Conservation (phyloP, 2,113 vertebrate species). For the Lepidothrix coronata region DNA sequence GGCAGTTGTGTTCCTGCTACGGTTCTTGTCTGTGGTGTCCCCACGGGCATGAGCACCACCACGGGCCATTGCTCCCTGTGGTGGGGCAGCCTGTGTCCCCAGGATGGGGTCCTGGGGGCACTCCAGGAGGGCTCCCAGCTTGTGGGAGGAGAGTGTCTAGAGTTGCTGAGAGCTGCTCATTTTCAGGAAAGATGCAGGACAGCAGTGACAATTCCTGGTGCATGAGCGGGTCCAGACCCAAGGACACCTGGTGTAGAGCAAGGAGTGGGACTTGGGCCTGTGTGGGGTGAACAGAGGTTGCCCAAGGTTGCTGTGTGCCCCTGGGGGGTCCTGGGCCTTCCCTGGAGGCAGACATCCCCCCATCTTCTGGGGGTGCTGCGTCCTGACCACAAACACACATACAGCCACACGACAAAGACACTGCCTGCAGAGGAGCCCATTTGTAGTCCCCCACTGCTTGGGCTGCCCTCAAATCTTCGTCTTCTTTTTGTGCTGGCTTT, state of each 20-base stretch:
- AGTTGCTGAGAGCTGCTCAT: rapidly evolving
- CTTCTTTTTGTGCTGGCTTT: neutral
- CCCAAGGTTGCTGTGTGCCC: neutral
- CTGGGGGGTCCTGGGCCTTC: neutral
- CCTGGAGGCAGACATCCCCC: neutral
- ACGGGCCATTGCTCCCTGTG: rapidly evolving
- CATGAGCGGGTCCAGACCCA: rapidly evolving
- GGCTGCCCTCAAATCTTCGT: neutral
- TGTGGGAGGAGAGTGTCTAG: neutral
- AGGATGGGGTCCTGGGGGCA: neutral
- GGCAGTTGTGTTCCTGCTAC: neutral
- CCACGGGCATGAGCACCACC: rapidly evolving
- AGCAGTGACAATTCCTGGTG: neutral
- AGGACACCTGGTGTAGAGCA: neutral
- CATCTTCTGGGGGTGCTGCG: neutral
- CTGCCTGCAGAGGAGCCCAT: neutral
- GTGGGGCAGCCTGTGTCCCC: neutral
- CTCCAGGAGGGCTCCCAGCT: neutral
- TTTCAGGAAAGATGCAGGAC: neutral
- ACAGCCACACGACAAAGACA: neutral
- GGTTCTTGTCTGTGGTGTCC: neutral
- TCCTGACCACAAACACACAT: rapidly evolving
- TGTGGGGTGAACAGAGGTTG: neutral
- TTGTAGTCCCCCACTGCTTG: neutral
- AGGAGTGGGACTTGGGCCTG: neutral